Base-by-base conservation (phyloP, 2,113 vertebrate species). In the Gopherus flavomarginatus region DNA sequence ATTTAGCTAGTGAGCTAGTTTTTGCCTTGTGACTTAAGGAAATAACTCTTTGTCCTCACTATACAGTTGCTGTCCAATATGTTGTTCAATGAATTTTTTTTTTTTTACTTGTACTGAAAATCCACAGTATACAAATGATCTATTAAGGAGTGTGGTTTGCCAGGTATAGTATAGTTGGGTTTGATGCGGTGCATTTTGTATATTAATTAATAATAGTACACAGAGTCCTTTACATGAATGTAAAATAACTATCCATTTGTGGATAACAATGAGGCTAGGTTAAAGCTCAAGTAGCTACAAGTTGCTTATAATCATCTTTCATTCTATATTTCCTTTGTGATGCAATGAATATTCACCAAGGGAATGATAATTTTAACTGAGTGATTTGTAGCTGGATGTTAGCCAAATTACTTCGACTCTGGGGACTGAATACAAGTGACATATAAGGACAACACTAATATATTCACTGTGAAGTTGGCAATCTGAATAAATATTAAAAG, bases 341-440 rank as follows among this genome's bases (percentile, higher is more conserved):
- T 97, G 85, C 80, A 88, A 94, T 96, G 96, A 98, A 97, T 97
- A 98, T 98, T 98, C 93, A 95, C 86, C 89, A 97, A 98, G 97
- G 96, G 97, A 97, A 94, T 95, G 53, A 96, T 96, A 93, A 97
- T 97, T 96, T 98, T 92, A 90, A 93, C 96, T 95, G 93, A 98
- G 93, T 96, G 96, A 96, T 97, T 97, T 95, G 87, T 81, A 88
- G 44, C 92, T 98, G 94, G 96, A 96, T 96, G 83, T 92, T 91
- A 91, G 96, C 96, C 97, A 98, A 97, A 96, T 98, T 98, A 95
- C 85, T 90, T 96, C 97, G 98, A 94, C 89, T 96, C 88, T n/a
- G 78, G 69, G 50, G 90, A 96, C 1, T 95, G 83, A 93, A 93
- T 96, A 84, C 88, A 96, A 97, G 94, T 97, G 92, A 95, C 94